Conservation (phyloP, 2,888 invertebrate genomes). For the Macrophya annulata region DNA sequence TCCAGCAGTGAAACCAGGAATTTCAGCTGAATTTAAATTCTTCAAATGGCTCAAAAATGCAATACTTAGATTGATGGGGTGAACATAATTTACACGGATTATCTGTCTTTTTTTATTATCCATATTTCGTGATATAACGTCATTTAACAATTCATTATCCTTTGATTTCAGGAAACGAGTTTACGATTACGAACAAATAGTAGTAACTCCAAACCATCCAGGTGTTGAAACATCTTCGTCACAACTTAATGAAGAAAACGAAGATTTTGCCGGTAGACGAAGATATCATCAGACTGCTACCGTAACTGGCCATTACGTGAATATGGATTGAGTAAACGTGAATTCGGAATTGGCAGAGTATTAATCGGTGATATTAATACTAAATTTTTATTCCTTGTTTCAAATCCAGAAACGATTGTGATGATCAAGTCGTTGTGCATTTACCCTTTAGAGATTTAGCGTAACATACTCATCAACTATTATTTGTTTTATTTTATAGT, state of each 20-base stretch:
- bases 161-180: conserved; percentile 85
- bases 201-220: conserved; percentile 91
- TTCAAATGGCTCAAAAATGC: conserved; percentile 89
- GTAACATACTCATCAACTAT: conserved; percentile 22
- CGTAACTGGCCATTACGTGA: conserved; percentile 87
- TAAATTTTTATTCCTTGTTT: not conserved
- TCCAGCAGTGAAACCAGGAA: conserved; percentile 96
- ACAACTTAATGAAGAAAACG: conserved; percentile 96
- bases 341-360: not conserved
- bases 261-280: conserved; percentile 95
- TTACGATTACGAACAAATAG: conserved; percentile 92
- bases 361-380: not conserved
- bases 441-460: conserved; percentile 16
- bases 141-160: conserved; percentile 35
- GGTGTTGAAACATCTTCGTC: conserved; percentile 91
- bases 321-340: conserved; percentile 72
- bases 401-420: not conserved
- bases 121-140: conserved; percentile 8
- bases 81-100: conserved; percentile 70
- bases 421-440: conserved; percentile 4
- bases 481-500: not conserved
- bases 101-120: not conserved
- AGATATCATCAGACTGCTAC: conserved; percentile 96
- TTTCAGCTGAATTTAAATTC: conserved; percentile 91
- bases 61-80: conserved; percentile 90